Base-by-base conservation (phyloP, 1,140 invertebrate genomes). In the Drosophila sp. region DNA sequence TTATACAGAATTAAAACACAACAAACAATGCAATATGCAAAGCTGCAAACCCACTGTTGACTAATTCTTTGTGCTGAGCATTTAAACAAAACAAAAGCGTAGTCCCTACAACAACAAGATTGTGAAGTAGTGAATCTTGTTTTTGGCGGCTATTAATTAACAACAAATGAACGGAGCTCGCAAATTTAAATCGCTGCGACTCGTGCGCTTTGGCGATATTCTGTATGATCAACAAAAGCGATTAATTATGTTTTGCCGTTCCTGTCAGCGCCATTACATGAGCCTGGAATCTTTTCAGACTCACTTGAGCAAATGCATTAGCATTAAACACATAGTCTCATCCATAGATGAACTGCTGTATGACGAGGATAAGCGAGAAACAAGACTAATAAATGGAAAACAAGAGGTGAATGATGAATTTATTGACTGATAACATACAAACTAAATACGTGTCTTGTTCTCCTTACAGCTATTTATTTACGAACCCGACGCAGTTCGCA, bases 141-240 rank as follows among this genome's bases (percentile, higher is more conserved):
- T 32, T 32, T 27, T 65, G 18, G 2, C 7, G n/a, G 1, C n/a
- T 13, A 2, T 2, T 14, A 40, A 48, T 16, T 27, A 36, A 40
- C n/a, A 41, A 64, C 43, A 84, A 72, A 87, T 87, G 83, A 87
- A 82, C 72, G 72, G 66, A 14, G 2, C 38, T 13, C 56, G 59
- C 2, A 82, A 79, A 34, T 16, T 41, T 0, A 89, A 79, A 69
- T 48, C 62, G 2, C 14, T 84, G 48, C 61, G 61, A 13, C 36
- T 80, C 0, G 64, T 90, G 45, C 65, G 80, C 7, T 51, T 90
- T 34, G 89, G 70, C 7, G 80, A 89, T 36, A 34, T 90, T 0
- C 48, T 90, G 0, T 72, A 64, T 13, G 83, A 89, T 46, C 75
- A 90, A n/a, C 78, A 90, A 5, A 50, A 50, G 5, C 66, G 80